Evolutionary conservation across 1,140 invertebrate species (phyloP), one percentile per base, ranked within the genome.

Genomic region (Stratiolaelaps scimitus): DNA sequence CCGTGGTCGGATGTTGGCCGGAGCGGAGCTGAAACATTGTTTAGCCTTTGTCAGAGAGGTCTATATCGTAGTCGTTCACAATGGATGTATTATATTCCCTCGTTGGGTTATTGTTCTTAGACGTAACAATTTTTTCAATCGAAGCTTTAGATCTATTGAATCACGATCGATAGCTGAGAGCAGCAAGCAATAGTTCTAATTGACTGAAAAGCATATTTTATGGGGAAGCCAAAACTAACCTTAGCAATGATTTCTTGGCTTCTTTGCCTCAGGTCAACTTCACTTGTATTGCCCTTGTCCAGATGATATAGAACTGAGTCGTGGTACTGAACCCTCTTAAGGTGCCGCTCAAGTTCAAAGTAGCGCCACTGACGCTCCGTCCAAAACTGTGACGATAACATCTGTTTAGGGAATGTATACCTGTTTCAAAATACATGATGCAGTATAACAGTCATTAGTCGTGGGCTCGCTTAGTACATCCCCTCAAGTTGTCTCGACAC

Each of bases 261-360:
- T 26, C 23, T 15, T 20, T 26, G 26, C 10, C 26, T 1, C 13
- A 60, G 53, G 15, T 60, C 53, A 19, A 1, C 2, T 6, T 60
- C 20, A 23, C 53, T 60, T 19, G 34, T 60, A 1, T 60, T 26
- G 17, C 53, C 2, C 13, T 34, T 26, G 26, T 60, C 53, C 15
- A 60, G 10, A 23, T 60, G 53, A 15, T 34, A 60, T 4, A 60
- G 20, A 17, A 60, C 23, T 6, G 17, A 20, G 10, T 60, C 53
- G 53, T 60, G 53, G 34, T 60, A 60, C 34, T 60, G 53, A 15
- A 60, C 53, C 20, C 53, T 60, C 10, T 23, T 34, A 17, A 60
- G 53, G 34, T 60, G 53, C 20, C 53, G 26, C 26, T 17, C 53
- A 15, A 60, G 26, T 26, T 60, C 53, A 34, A 60, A 60, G 20